These are phyloP conservation scores for Schmidtea mediterranea DNA, from an alignment of 1,140 invertebrate species.

Conservation along the genomic window DNA sequence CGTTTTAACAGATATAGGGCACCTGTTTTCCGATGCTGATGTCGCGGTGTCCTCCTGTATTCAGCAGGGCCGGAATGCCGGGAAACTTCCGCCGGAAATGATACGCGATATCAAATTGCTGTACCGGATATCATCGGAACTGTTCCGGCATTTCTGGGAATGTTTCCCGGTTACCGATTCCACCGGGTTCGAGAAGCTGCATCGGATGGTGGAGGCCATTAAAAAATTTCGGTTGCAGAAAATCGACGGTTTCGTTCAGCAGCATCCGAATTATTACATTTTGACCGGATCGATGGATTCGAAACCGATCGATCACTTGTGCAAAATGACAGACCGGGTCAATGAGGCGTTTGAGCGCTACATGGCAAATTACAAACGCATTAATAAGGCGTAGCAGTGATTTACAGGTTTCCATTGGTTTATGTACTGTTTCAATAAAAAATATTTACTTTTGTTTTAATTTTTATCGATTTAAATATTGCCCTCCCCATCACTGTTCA, in stretches of 20 bases:
- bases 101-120: conserved; percentile 48
- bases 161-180: conserved; percentile 61
- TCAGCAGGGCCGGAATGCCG: conserved; percentile 27
- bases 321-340: too few relatives aligned
- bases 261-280: neutral
- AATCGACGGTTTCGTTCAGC: neutral
- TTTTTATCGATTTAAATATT: too few relatives aligned
- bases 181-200: conserved; percentile 43
- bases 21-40: neutral
- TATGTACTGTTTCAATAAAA: too few relatives aligned
- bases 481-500: too few relatives aligned
- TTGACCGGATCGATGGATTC: too few relatives aligned
- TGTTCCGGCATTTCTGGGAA: conserved; percentile 69
- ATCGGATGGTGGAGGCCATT: neutral
- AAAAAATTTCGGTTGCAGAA: neutral
- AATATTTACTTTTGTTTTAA: too few relatives aligned
- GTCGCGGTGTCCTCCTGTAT: neutral
- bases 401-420: too few relatives aligned
- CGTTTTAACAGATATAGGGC: too few relatives aligned
- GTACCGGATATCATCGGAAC: conserved; percentile 54
- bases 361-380: too few relatives aligned
- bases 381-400: too few relatives aligned
- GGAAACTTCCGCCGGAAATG: conserved; percentile 32
- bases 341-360: too few relatives aligned
- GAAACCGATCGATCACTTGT: too few relatives aligned